Evolutionary conservation across 2,888 invertebrate species (phyloP).

Genomic region (Cloeon dipterum): DNA sequence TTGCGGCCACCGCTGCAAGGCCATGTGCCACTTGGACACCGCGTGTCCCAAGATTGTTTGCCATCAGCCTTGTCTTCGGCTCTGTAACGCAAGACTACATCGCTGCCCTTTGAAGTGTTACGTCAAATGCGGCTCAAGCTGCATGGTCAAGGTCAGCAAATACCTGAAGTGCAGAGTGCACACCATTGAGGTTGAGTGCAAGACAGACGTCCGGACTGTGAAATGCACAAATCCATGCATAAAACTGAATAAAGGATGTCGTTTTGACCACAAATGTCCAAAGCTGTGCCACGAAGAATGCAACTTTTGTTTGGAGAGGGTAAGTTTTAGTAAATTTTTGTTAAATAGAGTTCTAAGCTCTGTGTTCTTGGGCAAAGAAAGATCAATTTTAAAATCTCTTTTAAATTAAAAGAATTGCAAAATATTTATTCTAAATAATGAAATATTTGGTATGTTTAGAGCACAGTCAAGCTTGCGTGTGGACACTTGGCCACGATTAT

Average conservation of each 20-base stretch:
- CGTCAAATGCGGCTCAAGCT: constrained; percentile 21
- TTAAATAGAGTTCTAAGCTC: too few relatives aligned
- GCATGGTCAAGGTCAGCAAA: constrained; percentile 19
- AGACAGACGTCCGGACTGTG: constrained; percentile 33
- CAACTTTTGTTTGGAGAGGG: constrained; percentile 20
- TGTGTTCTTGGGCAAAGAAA: too few relatives aligned
- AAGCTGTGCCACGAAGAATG: constrained; percentile 28
- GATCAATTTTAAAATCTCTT: too few relatives aligned
- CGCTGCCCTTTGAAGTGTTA: constrained; percentile 25
- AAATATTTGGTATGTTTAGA: too few relatives aligned
- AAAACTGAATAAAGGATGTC: constrained; percentile 22
- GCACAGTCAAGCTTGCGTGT: too few relatives aligned
- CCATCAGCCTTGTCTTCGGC: constrained; percentile 9
- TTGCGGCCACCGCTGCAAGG: constrained; percentile 20
- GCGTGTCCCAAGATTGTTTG: constrained; percentile 14
- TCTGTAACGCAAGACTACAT: constrained; percentile 15
- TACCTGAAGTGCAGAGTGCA: constrained; percentile 20
- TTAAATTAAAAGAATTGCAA: too few relatives aligned
- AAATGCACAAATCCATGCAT: constrained; percentile 23
- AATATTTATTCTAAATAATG: too few relatives aligned
- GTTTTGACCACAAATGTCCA: constrained; percentile 22
- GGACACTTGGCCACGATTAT: too few relatives aligned
- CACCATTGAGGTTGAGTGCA: constrained; percentile 22
- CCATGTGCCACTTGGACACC: constrained; percentile 18
- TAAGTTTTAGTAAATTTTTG: too few relatives aligned